These are phyloP conservation scores for Cecidostiba fungosa DNA, from an alignment of 2,888 invertebrate genomes.

Conservation along the genomic window DNA sequence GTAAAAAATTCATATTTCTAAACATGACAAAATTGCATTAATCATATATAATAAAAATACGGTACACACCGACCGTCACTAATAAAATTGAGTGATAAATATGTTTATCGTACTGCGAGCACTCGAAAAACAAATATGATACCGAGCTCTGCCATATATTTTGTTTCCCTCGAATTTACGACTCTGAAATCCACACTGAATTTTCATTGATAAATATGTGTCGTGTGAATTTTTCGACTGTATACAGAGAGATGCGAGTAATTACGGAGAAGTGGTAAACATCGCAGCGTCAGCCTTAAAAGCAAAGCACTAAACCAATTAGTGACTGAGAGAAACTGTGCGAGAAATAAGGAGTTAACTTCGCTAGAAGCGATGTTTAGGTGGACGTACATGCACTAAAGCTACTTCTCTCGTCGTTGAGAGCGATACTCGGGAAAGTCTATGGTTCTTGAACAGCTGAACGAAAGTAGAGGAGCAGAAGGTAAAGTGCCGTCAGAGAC, in stretches of 20 bases:
- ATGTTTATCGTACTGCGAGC: neutral
- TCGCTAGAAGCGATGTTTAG: neutral
- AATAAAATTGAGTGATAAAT: neutral
- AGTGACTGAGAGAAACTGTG: constrained; percentile 4
- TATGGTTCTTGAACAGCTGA: neutral
- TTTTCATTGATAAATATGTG: constrained; percentile 1
- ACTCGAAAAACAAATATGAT: neutral
- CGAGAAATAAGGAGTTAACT: neutral
- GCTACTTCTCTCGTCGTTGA: neutral
- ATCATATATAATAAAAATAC: neutral
- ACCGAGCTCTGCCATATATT: neutral
- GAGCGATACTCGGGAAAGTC: neutral
- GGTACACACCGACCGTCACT: neutral
- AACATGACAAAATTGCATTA: too few species aligned
- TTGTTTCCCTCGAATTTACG: neutral
- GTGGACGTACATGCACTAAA: neutral
- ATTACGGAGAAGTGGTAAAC: neutral
- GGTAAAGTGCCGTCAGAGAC: neutral
- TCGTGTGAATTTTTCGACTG: neutral
- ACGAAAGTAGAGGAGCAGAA: neutral
- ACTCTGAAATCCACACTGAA: neutral
- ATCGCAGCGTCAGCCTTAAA: neutral
- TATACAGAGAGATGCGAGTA: neutral
- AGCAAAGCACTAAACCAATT: constrained; percentile 34
- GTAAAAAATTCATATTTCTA: too few species aligned